Conservation (phyloP, 2,797 vertebrate species). For the Furcifer pardalis region DNA sequence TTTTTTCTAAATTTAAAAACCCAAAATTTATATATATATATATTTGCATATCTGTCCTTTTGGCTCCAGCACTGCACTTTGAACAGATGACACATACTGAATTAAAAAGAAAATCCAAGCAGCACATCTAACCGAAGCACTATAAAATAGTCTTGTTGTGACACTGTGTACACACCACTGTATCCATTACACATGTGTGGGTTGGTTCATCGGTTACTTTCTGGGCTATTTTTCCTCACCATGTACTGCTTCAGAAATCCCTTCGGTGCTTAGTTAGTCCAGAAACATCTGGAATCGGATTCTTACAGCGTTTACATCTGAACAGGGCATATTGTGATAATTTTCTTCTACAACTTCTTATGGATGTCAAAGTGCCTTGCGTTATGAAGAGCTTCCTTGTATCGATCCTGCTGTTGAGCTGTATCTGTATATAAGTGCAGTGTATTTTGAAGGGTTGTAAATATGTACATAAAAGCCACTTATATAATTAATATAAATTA, state of each 20-base stretch:
- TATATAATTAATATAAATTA: conserved; percentile 59
- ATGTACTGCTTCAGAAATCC: conserved; percentile 46
- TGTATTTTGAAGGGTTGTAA: conserved; percentile 80
- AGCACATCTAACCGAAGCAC: conserved; percentile 42
- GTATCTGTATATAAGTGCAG: conserved; percentile 79
- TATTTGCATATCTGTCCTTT: conserved; percentile 51
- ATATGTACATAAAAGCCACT: conserved; percentile 79
- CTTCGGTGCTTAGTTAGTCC: conserved; percentile 36
- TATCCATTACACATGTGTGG: conserved; percentile 51
- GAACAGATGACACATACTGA: conserved; percentile 48
- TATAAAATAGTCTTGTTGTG: conserved; percentile 57
- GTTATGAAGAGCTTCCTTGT: conserved; percentile 70
- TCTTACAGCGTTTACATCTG: conserved; percentile 61
- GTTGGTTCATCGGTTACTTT: conserved; percentile 43
- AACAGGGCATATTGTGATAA: conserved; percentile 50
- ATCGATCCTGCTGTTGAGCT: conserved; percentile 68
- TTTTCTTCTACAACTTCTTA: conserved; percentile 48
- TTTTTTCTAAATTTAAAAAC: background rate
- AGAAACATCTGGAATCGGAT: conserved; percentile 55
- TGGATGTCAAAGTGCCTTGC: conserved; percentile 64
- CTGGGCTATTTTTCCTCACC: conserved; percentile 50
- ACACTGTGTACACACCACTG: conserved; percentile 33
- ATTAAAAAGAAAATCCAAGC: conserved; percentile 40
- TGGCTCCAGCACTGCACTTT: conserved; percentile 47
- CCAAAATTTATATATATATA: background rate